Conservation (phyloP, 2,113 vertebrate genomes). For the Todiramphus saurophagus region DNA sequence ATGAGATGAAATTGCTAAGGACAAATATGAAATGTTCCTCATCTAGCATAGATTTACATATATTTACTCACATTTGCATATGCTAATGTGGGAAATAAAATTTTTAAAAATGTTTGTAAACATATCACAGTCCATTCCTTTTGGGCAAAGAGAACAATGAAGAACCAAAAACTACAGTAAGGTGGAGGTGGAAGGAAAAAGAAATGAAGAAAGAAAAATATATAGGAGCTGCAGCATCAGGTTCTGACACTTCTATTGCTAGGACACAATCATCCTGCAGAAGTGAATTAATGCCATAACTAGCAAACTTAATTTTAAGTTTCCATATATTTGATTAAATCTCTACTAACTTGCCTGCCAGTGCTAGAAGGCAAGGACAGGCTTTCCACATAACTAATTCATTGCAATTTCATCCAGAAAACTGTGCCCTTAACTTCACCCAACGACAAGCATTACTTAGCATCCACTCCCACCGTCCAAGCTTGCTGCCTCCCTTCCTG, state of each 20-base stretch:
- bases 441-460: neutral
- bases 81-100: neutral
- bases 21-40: neutral
- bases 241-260: neutral
- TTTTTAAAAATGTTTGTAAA: neutral
- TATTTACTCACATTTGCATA: neutral
- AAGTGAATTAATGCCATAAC: neutral
- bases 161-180: neutral
- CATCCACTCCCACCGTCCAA: accelerated
- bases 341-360: neutral
- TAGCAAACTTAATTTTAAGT: neutral
- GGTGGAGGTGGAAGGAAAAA: accelerated
- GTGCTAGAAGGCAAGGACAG: neutral
- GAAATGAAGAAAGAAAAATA: too few relatives aligned
- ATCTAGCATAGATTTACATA: neutral
- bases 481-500: neutral
- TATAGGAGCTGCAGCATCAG: neutral
- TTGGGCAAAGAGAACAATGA: neutral
- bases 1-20: neutral
- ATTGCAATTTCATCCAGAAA: neutral
- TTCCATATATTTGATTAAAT: neutral
- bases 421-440: neutral
- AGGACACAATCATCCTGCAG: neutral
- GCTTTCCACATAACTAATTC: neutral
- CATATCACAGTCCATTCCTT: neutral